These are phyloP conservation scores for Lepus townsendii DNA, from an alignment of 2,797 vertebrate species.

Conservation along the genomic window DNA sequence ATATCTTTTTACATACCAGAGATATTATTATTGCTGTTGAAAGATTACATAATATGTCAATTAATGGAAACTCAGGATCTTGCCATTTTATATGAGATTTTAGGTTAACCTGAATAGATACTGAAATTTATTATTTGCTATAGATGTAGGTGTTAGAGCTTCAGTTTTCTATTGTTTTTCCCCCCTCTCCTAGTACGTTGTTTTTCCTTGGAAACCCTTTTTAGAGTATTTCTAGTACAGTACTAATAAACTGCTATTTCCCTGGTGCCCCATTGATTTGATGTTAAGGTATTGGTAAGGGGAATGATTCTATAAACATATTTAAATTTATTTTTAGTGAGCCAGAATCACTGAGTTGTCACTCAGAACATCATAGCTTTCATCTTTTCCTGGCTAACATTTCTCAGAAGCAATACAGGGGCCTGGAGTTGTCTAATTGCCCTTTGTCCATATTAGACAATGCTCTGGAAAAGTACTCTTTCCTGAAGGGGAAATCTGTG, in stretches of 20 bases:
- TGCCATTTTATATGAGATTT: background rate
- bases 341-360: background rate
- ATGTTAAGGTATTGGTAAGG: background rate
- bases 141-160: background rate
- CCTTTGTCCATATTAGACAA: background rate
- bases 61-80: background rate
- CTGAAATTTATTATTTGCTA: background rate
- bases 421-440: background rate
- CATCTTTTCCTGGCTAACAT: background rate
- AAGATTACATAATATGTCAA: background rate
- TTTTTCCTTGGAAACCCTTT: background rate
- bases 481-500: background rate
- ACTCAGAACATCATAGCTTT: background rate
- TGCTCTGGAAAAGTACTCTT: background rate
- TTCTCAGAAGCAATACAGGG: background rate
- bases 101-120: background rate
- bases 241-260: background rate
- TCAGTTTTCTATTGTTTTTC: background rate
- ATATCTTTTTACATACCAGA: background rate
- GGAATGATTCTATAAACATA: background rate
- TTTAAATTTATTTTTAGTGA: background rate
- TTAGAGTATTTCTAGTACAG: background rate
- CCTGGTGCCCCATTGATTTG: background rate
- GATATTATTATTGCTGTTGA: background rate
- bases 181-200: no score